Conservation (phyloP, 2,113 vertebrate species). For the Amphiprion percula region DNA sequence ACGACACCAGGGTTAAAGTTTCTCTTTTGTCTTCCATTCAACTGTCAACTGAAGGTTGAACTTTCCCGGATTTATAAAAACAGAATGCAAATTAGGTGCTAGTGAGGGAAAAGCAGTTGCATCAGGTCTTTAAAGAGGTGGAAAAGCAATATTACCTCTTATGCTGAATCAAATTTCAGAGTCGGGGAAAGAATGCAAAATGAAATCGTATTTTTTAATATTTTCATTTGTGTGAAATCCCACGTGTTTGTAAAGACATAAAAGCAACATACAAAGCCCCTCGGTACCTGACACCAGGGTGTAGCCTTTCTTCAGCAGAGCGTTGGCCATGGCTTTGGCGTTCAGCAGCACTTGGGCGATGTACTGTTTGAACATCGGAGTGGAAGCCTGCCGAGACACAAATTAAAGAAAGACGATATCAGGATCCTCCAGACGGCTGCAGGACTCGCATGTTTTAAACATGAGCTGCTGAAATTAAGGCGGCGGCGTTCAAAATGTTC, state of each 20-base stretch:
- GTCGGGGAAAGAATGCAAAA: not conserved
- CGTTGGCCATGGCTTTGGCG: constrained; percentile 88
- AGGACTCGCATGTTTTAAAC: constrained; percentile 17
- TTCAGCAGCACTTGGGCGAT: constrained; percentile 91
- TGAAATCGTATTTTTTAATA: not conserved
- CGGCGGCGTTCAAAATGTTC: not conserved
- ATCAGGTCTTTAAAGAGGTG: constrained; percentile 15
- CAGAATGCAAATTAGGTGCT: constrained; percentile 34
- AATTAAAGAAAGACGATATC: constrained; percentile 17
- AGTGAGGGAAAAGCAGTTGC: constrained; percentile 16
- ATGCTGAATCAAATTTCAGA: constrained; percentile 9
- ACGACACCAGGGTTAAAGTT: not conserved
- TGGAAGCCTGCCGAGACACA: constrained; percentile 83
- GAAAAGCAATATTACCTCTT: not conserved
- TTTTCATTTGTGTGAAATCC: not conserved
- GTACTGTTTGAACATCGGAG: constrained; percentile 90
- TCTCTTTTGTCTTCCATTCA: not conserved
- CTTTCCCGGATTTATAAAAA: constrained; percentile 32
- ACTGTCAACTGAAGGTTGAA: constrained; percentile 32
- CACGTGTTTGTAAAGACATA: not conserved
- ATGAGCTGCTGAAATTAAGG: not conserved
- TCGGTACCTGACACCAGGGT: constrained; percentile 91
- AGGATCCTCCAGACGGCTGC: not conserved
- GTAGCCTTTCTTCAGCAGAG: constrained; percentile 89
- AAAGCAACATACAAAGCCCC: not conserved